Evolutionary conservation across 2,797 vertebrate species (phyloP).

Genomic region (Oreochromis mossambicus): DNA sequence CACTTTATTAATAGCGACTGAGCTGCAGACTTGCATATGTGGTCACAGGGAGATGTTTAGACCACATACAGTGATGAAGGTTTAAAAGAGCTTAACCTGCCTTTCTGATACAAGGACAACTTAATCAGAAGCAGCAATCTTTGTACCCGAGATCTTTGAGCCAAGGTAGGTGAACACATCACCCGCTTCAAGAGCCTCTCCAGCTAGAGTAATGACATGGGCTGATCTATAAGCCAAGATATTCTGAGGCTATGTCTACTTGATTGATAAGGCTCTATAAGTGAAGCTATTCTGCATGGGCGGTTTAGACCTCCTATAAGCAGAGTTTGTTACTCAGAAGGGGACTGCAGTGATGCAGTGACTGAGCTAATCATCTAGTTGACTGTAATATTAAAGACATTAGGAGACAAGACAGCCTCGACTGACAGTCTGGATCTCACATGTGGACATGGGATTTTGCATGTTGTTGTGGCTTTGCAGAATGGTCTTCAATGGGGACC

Average conservation of each 20-base stretch:
- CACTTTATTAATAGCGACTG: neutral
- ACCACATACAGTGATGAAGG: neutral
- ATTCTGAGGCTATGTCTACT: neutral
- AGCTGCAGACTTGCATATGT: neutral
- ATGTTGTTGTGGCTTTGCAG: fast-evolving
- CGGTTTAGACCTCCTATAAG: neutral
- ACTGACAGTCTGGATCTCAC: neutral
- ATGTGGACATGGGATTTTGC: neutral
- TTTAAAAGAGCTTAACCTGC: neutral
- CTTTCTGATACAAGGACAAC: neutral
- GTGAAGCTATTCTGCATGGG: neutral
- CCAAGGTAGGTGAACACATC: neutral
- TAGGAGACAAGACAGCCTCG: neutral
- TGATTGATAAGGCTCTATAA: neutral
- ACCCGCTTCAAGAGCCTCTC: neutral
- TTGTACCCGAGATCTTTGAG: neutral
- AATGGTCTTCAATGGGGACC: fast-evolving
- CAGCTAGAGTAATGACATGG: neutral
- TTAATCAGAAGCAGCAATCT: neutral
- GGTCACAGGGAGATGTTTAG: neutral
- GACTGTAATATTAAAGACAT: neutral
- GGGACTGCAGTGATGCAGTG: neutral
- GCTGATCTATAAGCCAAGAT: neutral
- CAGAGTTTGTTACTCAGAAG: neutral
- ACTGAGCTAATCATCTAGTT: neutral